Evolutionary conservation across 2,888 invertebrate species (phyloP), one percentile per base, ranked within the genome.

Genomic region (Lochmaea crataegi): DNA sequence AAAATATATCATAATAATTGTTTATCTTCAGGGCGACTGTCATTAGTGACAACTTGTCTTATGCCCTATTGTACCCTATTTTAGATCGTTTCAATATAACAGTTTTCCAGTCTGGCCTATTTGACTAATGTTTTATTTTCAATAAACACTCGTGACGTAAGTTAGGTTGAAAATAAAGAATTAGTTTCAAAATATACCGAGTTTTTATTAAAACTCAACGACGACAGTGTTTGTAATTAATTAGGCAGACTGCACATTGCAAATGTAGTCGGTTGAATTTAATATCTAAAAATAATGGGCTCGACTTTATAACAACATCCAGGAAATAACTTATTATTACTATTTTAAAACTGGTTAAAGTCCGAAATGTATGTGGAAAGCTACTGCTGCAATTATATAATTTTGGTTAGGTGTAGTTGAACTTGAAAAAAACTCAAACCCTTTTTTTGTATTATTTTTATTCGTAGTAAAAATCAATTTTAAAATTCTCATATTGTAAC

Each of bases 251-350:
- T 18, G 53, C 18, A 18, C 10, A 18, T 18, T 16, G 18, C 53
- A 18, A 53, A 53, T 18, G 53, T 9, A 6, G 2, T 16, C 18
- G 16, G 6, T 53, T 53, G 3, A 53, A 53, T 53, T 18, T 53
- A 14, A 4, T n/a, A 53, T 53, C 53, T 53, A 53, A 53, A 53
- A 53, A 53, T 53, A 53, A 53, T 18, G 18, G 53, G 2, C 9
- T 5, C 18, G 16, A 18, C 16, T 53, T 18, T 9, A 53, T 16
- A 18, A 16, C 18, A 53, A 18, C 53, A 53, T 53, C 7, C 14
- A 51, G 51, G n/a, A 51, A 51, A 51, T n/a, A 18, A 53, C 16
- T 53, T 53, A 53, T 53, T 16, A 53, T n/a, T 48, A 48, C 48
- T 48, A 48, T 48, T 48, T 48, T 6, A 2, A 48, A 48, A 48